Percentiles rank a stretch among this genome's conserved stretches.
Evolutionary conservation across 2,888 invertebrate species (phyloP).

Genomic region (Lasioglossum vierecki): DNA sequence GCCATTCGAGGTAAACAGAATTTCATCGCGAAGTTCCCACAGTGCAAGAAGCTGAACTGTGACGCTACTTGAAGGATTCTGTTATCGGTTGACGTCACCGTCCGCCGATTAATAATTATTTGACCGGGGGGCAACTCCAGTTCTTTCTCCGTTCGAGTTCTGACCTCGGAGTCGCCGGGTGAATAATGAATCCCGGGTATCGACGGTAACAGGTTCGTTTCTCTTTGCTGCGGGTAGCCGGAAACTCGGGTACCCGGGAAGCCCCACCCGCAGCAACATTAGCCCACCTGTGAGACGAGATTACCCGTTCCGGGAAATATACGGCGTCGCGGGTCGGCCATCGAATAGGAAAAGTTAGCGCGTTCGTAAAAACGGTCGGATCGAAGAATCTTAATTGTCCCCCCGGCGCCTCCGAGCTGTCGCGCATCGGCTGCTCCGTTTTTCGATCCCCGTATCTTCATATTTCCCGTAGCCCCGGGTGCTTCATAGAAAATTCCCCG

Average conservation of each 20-base stretch:
- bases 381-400: background rate
- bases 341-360: background rate
- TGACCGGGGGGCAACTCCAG: no score
- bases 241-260: background rate
- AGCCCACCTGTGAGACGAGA: slow-evolving; percentile 27
- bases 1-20: no score
- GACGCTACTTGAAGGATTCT: no score
- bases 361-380: background rate
- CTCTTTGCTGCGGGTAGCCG: slow-evolving; percentile 37
- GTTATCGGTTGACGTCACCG: background rate
- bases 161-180: slow-evolving; percentile 37
- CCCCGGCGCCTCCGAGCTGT: no score
- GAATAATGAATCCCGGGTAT: slow-evolving; percentile 59
- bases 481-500: no score
- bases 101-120: slow-evolving; percentile 11
- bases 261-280: slow-evolving; percentile 26
- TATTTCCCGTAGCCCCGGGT: background rate
- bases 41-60: no score
- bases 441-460: background rate
- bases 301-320: slow-evolving; percentile 37
- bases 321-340: slow-evolving; percentile 11
- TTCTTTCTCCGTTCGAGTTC: no score
- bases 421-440: background rate
- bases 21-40: no score
- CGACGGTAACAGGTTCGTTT: slow-evolving; percentile 53